Percentiles rank a stretch among this genome's conserved stretches.
Conservation (phyloP, 1,140 invertebrate genomes). For the Zaprionus tsacasi region DNA sequence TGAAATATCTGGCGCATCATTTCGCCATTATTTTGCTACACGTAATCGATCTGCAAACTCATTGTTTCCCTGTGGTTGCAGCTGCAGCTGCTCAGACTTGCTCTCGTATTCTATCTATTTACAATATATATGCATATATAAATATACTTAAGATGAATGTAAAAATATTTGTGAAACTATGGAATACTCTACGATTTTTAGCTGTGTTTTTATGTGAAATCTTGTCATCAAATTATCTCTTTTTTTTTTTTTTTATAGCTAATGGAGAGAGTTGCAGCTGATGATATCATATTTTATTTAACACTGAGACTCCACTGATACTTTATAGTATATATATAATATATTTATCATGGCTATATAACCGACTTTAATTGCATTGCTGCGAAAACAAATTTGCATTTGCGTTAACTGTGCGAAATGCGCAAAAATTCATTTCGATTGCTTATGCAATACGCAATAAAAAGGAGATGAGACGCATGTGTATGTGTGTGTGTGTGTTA, state of each 20-base stretch:
- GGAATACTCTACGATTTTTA: too few species aligned
- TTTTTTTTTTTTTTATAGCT: too few species aligned
- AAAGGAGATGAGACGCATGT: conserved; percentile 17
- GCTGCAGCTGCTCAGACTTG: not conserved
- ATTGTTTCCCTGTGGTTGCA: conserved; percentile 12
- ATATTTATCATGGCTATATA: not conserved
- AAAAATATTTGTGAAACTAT: too few species aligned
- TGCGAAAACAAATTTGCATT: conserved; percentile 40
- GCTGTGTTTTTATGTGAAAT: too few species aligned
- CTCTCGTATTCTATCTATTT: too few species aligned
- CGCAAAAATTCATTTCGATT: conserved; percentile 62
- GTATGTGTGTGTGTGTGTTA: not conserved
- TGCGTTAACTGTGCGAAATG: conserved; percentile 47
- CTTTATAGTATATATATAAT: not conserved
- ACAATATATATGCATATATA: too few species aligned
- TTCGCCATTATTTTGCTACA: conserved; percentile 63
- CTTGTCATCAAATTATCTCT: too few species aligned
- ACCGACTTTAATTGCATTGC: conserved; percentile 25
- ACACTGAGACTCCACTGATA: not conserved
- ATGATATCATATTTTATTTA: not conserved
- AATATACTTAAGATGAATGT: too few species aligned
- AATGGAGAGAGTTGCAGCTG: not conserved
- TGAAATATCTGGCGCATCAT: conserved; percentile 71
- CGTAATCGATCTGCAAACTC: conserved; percentile 27
- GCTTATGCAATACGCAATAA: conserved; percentile 36